phyloP scores from a whole-genome alignment of 2,888 invertebrate genomes.

The Cartodere bifasciata region DNA sequence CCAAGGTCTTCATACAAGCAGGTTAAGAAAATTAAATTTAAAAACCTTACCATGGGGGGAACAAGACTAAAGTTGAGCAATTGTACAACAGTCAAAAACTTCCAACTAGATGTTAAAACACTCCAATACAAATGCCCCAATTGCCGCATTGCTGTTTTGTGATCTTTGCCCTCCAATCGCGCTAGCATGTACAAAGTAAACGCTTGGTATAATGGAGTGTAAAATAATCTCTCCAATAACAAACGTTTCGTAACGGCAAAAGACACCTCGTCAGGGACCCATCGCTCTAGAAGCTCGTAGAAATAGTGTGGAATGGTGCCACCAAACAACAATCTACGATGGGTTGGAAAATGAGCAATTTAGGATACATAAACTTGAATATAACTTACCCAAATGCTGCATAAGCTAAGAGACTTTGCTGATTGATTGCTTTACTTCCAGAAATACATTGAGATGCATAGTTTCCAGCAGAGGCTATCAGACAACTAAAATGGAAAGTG shows the following conservation, averaged over 20 bases:
- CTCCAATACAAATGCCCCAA: conserved; percentile 51
- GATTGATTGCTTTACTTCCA: conserved; percentile 48
- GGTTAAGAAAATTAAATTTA: too few species aligned
- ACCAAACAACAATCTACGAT: conserved; percentile 60
- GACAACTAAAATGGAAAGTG: conserved; percentile 41
- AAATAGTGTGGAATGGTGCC: conserved; percentile 71
- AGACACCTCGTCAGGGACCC: conserved; percentile 43
- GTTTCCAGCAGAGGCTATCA: conserved; percentile 60
- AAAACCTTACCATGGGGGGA: conserved; percentile 66
- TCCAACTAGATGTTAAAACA: conserved; percentile 60
- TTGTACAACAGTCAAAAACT: conserved; percentile 62
- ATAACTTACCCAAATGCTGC: conserved; percentile 61
- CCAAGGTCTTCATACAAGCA: too few species aligned
- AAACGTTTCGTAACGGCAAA: conserved; percentile 44
- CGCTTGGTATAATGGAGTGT: conserved; percentile 58
- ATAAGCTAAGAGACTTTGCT: conserved; percentile 59
- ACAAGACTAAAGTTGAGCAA: conserved; percentile 61
- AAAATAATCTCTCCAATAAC: conserved; percentile 57
- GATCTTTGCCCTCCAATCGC: conserved; percentile 64
- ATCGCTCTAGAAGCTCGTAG: conserved; percentile 48
- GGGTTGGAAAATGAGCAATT: too few species aligned
- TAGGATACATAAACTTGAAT: too few species aligned
- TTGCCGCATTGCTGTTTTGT: conserved; percentile 49
- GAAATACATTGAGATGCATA: conserved; percentile 57
- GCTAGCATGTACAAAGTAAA: conserved; percentile 62